phyloP scores from a whole-genome alignment of 2,888 invertebrate species.

The Conchocele bisecta region DNA sequence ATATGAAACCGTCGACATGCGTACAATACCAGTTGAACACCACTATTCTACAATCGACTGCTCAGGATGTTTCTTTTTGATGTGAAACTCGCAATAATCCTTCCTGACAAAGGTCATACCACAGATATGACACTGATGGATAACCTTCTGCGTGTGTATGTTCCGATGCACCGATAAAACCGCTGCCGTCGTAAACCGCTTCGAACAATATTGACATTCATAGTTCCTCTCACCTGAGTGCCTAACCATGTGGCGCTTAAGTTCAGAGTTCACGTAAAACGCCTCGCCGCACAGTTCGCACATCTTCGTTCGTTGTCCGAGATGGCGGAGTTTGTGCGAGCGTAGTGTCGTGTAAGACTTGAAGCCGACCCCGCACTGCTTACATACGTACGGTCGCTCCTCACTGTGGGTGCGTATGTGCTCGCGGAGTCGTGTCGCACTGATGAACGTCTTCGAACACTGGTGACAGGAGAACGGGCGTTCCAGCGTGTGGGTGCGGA shows the following conservation, averaged over 20 bases:
- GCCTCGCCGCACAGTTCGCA: conserved; percentile 1
- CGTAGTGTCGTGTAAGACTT: neutral
- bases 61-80: neutral
- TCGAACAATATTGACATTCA: neutral
- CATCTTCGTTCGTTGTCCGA: neutral
- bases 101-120: neutral
- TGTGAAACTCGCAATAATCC: neutral
- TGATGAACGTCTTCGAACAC: neutral
- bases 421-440: neutral
- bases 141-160: neutral
- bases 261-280: neutral
- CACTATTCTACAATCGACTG: no score
- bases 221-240: neutral
- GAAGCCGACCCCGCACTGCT: neutral
- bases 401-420: neutral
- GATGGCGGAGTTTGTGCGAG: neutral
- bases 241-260: neutral
- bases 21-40: no score
- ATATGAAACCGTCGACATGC: no score
- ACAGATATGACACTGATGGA: neutral
- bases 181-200: neutral
- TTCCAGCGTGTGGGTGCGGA: neutral
- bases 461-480: neutral
- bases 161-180: neutral
- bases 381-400: neutral